Evolutionary conservation across 2,797 vertebrate genomes (phyloP).

Genomic region (Pseudochirops corinnae): DNA sequence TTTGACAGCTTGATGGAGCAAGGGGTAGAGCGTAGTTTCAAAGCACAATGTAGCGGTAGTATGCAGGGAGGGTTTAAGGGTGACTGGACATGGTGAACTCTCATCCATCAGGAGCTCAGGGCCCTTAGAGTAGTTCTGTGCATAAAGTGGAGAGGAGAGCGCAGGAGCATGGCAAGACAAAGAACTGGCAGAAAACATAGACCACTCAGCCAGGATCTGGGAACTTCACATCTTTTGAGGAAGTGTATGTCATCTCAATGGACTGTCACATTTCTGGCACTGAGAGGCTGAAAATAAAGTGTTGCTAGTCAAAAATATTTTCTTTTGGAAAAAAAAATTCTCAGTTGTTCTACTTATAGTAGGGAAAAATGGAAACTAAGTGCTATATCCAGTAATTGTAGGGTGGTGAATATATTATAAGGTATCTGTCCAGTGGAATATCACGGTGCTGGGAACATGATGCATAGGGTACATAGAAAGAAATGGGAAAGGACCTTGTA

Average conservation of each 20-base stretch:
- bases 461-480: neutral
- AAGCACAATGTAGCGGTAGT: fast-evolving
- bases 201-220: neutral
- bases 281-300: conserved; percentile 1
- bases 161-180: neutral
- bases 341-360: neutral
- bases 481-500: neutral
- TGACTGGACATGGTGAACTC: neutral
- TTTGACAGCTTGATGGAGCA: neutral
- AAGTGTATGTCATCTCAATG: conserved; percentile 15
- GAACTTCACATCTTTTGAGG: neutral
- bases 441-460: neutral
- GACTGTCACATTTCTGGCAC: neutral
- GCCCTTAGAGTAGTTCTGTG: neutral
- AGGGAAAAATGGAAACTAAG: neutral
- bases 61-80: neutral
- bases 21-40: neutral
- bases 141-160: neutral
- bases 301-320: neutral
- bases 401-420: neutral
- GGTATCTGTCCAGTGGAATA: neutral
- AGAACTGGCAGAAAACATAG: neutral
- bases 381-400: neutral
- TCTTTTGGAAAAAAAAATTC: conserved; percentile 23
- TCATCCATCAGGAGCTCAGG: neutral